phyloP scores from a whole-genome alignment of 2,888 invertebrate genomes.

The Liodrosophila aerea region DNA sequence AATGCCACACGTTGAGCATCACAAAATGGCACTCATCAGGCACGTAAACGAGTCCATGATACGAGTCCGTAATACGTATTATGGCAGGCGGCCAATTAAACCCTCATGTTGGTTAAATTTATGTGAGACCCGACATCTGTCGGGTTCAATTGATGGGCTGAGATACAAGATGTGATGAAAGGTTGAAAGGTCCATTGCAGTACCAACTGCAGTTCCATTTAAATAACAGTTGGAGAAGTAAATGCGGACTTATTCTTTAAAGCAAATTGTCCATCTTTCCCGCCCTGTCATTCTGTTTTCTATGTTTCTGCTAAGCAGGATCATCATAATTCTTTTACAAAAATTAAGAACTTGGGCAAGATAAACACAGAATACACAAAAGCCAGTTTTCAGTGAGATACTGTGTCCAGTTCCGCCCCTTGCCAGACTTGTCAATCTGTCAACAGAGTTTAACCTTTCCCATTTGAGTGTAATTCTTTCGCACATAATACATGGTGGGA shows the following conservation, averaged over 20 bases:
- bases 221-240: neutral
- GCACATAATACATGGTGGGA: too few species aligned
- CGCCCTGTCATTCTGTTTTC: neutral
- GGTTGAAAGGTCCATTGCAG: neutral
- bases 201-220: neutral
- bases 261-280: neutral
- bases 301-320: constrained; percentile 7
- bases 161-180: constrained; percentile 14
- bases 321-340: constrained; percentile 13
- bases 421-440: constrained; percentile 9
- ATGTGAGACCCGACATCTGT: constrained; percentile 66
- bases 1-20: constrained; percentile 49
- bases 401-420: neutral
- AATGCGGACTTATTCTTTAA: neutral
- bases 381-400: neutral
- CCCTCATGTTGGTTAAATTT: constrained; percentile 63
- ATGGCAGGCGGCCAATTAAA: constrained; percentile 70
- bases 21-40: constrained; percentile 49
- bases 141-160: constrained; percentile 24
- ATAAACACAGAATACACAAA: constrained; percentile 14
- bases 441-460: constrained; percentile 16
- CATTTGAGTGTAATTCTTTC: constrained; percentile 9
- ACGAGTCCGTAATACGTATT: constrained; percentile 52
- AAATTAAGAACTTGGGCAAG: constrained; percentile 12
- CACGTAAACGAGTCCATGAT: constrained; percentile 47